Evolutionary conservation across 2,113 vertebrate species (phyloP).

Genomic region (Aramus guarauna): DNA sequence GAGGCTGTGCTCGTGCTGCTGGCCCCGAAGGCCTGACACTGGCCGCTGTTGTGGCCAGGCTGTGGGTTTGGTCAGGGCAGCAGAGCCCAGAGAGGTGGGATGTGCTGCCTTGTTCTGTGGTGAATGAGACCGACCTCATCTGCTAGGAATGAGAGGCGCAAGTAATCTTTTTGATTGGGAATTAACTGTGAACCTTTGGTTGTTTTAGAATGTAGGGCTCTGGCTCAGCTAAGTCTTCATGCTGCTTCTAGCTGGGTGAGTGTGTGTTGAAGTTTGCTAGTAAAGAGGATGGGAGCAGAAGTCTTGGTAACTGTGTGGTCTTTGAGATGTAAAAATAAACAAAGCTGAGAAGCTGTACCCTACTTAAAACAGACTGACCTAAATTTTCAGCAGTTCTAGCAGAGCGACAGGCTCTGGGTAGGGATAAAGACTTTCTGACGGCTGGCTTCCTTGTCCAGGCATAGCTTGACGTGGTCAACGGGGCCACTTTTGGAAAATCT

Average conservation of each 20-base stretch:
- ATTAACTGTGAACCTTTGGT: not conserved
- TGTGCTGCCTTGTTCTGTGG: constrained; percentile 25
- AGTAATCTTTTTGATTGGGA: not conserved
- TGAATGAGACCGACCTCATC: not conserved
- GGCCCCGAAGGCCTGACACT: constrained; percentile 14
- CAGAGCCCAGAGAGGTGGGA: not conserved
- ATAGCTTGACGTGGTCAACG: accelerated
- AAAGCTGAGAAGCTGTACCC: constrained; percentile 52
- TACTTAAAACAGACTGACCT: constrained; percentile 58
- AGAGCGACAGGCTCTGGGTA: not conserved
- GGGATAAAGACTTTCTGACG: not conserved
- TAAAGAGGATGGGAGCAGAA: constrained; percentile 17
- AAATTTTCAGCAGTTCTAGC: constrained; percentile 25
- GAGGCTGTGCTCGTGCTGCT: constrained; percentile 30
- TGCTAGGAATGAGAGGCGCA: not conserved
- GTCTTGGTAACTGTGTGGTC: constrained; percentile 1
- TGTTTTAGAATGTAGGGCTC: not conserved
- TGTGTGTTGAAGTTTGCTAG: not conserved
- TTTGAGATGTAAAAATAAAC: constrained; percentile 58
- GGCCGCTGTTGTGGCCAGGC: constrained; percentile 38
- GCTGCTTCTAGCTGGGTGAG: constrained; percentile 22
- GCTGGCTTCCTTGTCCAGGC: not conserved
- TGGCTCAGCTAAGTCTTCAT: not conserved
- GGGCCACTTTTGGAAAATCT: not conserved
- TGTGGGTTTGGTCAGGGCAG: not conserved